Conservation (phyloP, 2,888 invertebrate species). For the Gymnocheta viridis region DNA sequence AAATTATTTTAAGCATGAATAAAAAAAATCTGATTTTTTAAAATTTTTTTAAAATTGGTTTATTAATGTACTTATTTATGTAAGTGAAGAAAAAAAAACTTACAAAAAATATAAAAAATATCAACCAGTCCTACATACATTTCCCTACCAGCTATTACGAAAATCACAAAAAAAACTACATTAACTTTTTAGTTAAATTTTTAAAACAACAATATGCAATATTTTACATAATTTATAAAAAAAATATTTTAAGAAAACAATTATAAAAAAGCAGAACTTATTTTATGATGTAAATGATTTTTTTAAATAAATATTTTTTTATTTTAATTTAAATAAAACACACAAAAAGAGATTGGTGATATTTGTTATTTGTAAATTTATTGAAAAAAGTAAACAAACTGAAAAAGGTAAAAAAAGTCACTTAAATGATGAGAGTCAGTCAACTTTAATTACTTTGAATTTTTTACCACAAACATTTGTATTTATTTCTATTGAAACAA, state of each 20-base stretch:
- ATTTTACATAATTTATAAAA: constrained; percentile 62
- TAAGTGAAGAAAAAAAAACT: constrained; percentile 8
- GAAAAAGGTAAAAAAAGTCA: constrained; percentile 50
- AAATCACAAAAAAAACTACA: constrained; percentile 12
- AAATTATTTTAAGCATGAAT: background rate
- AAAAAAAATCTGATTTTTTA: background rate
- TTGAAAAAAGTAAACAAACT: constrained; percentile 42
- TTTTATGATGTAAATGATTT: constrained; percentile 66
- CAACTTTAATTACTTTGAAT: constrained; percentile 41
- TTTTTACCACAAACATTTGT: constrained; percentile 43
- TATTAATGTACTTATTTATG: constrained; percentile 60
- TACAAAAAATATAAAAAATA: constrained; percentile 7
- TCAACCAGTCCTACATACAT: background rate
- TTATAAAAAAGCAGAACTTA: constrained; percentile 43
- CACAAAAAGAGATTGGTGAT: constrained; percentile 69
- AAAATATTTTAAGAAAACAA: constrained; percentile 53
- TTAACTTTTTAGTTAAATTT: constrained; percentile 50
- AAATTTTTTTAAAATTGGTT: constrained; percentile 18
- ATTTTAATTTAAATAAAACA: constrained; percentile 58
- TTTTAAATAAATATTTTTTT: constrained; percentile 45
- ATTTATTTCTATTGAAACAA: constrained; percentile 58
- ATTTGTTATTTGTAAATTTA: constrained; percentile 71
- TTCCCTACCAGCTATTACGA: background rate
- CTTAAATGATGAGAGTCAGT: constrained; percentile 2
- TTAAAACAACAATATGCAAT: constrained; percentile 65